Conservation (phyloP, 2,113 vertebrate species). For the Nanorana parkeri region DNA sequence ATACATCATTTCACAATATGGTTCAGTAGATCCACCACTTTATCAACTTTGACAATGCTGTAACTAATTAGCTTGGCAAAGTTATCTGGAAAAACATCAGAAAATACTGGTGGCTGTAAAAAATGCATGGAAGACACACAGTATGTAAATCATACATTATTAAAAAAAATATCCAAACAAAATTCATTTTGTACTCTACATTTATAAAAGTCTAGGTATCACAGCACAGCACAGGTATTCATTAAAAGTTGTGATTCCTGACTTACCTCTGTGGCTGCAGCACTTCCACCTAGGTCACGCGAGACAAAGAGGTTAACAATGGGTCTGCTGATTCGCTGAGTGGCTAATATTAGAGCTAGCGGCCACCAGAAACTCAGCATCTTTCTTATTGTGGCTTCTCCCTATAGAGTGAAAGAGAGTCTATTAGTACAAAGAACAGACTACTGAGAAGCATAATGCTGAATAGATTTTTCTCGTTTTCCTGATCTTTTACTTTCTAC, state of each 20-base stretch:
- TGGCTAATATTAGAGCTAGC: slow-evolving; percentile 93
- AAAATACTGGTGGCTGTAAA: too few species aligned
- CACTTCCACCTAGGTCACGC: slow-evolving; percentile 89
- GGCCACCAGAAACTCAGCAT: slow-evolving; percentile 99
- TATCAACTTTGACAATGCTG: too few species aligned
- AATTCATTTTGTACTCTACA: too few species aligned
- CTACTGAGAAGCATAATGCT: slow-evolving; percentile 20
- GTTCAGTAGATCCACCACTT: too few species aligned
- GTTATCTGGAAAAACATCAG: too few species aligned
- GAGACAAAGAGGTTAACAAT: slow-evolving; percentile 98
- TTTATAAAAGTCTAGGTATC: too few species aligned
- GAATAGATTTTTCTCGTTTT: slow-evolving; percentile 49
- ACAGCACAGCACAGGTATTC: too few species aligned
- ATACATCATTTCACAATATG: too few species aligned
- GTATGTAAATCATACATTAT: too few species aligned
- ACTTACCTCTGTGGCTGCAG: slow-evolving; percentile 88
- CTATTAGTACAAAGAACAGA: not conserved
- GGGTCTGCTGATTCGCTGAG: slow-evolving; percentile 94
- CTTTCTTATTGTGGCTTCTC: slow-evolving; percentile 92
- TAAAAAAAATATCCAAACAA: too few species aligned
- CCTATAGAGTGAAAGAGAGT: slow-evolving; percentile 72
- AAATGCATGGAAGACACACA: too few species aligned
- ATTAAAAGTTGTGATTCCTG: not conserved
- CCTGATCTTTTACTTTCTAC: slow-evolving; percentile 4
- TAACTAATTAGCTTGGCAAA: too few species aligned